Evolutionary conservation across 92 coral and sea anemone species (phyloP).

Genomic region (Micromussa lordhowensis): DNA sequence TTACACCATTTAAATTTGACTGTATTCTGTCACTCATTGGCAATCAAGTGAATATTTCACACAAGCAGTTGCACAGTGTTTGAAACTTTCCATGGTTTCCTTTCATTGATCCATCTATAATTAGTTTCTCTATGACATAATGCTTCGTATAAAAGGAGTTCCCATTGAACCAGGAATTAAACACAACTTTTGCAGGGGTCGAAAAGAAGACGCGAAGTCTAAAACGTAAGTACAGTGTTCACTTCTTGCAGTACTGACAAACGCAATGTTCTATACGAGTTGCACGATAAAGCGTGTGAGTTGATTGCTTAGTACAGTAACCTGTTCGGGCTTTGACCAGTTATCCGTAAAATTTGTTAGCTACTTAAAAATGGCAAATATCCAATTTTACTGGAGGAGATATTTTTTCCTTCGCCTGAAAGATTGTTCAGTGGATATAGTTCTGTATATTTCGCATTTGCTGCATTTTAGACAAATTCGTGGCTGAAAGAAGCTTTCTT

Average conservation of each 20-base stretch:
- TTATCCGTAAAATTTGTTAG: neutral
- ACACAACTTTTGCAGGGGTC: neutral
- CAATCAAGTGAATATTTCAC: neutral
- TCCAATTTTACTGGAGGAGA: neutral
- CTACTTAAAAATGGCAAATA: neutral
- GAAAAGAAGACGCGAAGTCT: neutral
- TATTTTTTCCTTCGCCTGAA: neutral
- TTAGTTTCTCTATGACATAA: constrained; percentile 14
- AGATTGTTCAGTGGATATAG: neutral
- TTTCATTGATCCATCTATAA: neutral
- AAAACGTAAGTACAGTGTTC: constrained; percentile 4
- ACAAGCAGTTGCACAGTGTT: constrained; percentile 10
- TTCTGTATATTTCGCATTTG: neutral
- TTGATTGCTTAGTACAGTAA: no score
- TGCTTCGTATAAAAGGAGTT: constrained; percentile 18
- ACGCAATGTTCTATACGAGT: no score
- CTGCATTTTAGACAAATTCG: neutral
- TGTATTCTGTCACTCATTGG: neutral
- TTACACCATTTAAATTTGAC: neutral
- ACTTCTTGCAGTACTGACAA: no score
- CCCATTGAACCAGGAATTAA: neutral
- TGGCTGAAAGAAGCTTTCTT: neutral
- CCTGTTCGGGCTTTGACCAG: neutral
- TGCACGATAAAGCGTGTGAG: no score
- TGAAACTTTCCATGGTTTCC: neutral